Evolutionary conservation across 2,888 invertebrate genomes (phyloP).

Genomic region (Andrena trimmerana): DNA sequence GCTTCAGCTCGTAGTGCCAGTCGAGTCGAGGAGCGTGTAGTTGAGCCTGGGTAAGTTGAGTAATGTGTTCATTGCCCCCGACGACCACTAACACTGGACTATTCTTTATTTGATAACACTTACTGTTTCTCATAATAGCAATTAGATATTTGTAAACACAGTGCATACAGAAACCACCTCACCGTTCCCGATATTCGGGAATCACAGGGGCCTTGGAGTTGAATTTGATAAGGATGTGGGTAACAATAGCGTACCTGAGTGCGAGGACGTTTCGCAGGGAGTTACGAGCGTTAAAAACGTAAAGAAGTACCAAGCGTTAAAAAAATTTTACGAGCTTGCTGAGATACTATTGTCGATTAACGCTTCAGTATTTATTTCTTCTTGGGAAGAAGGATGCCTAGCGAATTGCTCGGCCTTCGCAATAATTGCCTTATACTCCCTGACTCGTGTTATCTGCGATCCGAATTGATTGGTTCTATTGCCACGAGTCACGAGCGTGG

Average conservation of each 20-base stretch:
- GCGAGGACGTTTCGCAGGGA: no score
- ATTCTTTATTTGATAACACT: no score
- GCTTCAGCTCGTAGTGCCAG: neutral
- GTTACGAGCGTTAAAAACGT: neutral
- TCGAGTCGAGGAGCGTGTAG: neutral
- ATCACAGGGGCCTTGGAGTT: no score
- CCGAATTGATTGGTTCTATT: neutral
- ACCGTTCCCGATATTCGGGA: no score
- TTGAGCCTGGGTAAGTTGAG: conserved; percentile 22
- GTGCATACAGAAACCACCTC: no score
- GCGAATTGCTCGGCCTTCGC: neutral
- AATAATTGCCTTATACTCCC: neutral
- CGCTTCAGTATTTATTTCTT: neutral
- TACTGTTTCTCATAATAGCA: no score
- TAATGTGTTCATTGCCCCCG: no score
- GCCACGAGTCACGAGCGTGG: no score
- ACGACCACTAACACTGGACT: no score
- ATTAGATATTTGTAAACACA: no score
- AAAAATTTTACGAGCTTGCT: neutral
- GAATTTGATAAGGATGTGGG: no score
- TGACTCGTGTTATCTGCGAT: neutral
- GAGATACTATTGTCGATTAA: neutral
- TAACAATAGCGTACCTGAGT: no score
- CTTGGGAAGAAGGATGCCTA: neutral
- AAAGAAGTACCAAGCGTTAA: neutral